Conservation (phyloP, 1,140 invertebrate genomes). For the Yoshiicerus persimilis region DNA sequence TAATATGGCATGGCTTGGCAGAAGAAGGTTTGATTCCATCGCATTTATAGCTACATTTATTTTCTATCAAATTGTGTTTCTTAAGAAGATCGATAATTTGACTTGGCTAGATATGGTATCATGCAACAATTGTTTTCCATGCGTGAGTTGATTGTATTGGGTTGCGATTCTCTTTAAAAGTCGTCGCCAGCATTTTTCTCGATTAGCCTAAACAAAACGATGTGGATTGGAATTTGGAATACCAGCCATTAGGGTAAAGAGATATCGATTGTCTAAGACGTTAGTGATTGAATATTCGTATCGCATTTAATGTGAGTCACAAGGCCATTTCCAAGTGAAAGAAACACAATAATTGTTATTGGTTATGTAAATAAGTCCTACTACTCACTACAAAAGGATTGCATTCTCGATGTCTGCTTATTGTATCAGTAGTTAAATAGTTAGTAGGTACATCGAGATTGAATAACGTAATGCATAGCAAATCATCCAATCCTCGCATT, state of each 20-base stretch:
- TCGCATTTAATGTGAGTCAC: background rate
- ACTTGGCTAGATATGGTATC: background rate
- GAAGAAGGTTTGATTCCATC: background rate
- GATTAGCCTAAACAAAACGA: background rate
- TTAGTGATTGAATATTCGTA: constrained; percentile 10
- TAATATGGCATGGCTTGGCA: background rate
- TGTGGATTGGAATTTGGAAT: background rate
- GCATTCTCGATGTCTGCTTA: background rate
- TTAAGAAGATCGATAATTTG: background rate
- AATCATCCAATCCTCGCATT: background rate
- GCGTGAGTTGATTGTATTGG: background rate
- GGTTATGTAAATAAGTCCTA: background rate
- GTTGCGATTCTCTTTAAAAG: background rate
- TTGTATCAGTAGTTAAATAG: no score
- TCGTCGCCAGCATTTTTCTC: background rate
- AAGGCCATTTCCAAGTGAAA: background rate
- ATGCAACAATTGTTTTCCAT: background rate
- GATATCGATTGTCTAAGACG: background rate
- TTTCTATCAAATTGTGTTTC: background rate
- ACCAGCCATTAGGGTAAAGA: background rate
- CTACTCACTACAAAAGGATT: background rate
- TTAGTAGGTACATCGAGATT: background rate
- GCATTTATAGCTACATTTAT: background rate
- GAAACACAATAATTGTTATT: background rate
- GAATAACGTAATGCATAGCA: no score